Percentiles rank a stretch among this genome's conserved stretches.
phyloP scores from a whole-genome alignment of 2,797 vertebrate genomes.

The Dryobates pubescens region DNA sequence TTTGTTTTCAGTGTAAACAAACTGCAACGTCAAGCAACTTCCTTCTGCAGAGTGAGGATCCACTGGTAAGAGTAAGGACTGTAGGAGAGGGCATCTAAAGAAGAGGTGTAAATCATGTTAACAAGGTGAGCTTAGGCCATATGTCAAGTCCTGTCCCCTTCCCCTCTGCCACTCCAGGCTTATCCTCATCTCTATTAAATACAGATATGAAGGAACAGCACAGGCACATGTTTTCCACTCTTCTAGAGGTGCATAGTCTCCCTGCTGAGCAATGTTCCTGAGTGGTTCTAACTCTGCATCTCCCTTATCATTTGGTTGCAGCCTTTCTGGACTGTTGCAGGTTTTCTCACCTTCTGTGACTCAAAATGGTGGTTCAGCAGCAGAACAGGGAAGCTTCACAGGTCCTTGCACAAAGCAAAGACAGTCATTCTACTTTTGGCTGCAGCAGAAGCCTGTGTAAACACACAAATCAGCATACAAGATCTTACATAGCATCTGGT shows the following conservation, averaged over 20 bases:
- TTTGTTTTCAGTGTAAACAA: not conserved
- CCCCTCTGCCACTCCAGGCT: not conserved
- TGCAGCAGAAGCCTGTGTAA: not conserved
- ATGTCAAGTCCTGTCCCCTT: not conserved
- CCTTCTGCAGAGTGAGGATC: not conserved
- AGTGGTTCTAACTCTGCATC: no score
- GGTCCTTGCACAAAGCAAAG: accelerated
- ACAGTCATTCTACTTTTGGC: not conserved
- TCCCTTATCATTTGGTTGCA: accelerated
- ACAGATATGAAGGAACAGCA: accelerated
- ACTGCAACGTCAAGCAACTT: not conserved
- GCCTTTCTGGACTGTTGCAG: no score
- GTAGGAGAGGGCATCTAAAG: not conserved
- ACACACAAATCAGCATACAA: accelerated
- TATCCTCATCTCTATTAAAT: not conserved
- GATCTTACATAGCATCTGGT: not conserved
- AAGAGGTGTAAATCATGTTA: accelerated
- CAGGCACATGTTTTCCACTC: accelerated
- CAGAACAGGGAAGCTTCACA: no score
- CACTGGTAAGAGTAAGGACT: not conserved
- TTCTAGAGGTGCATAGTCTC: not conserved
- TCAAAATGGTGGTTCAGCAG: not conserved
- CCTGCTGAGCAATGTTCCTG: accelerated
- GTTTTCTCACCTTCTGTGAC: not conserved
- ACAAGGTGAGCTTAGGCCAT: accelerated